A percentile compares a stretch with the other conserved stretches of the same genome.
These are phyloP conservation scores for Sisor rabdophorus DNA, from an alignment of 2,113 vertebrate genomes.

Conservation along the genomic window DNA sequence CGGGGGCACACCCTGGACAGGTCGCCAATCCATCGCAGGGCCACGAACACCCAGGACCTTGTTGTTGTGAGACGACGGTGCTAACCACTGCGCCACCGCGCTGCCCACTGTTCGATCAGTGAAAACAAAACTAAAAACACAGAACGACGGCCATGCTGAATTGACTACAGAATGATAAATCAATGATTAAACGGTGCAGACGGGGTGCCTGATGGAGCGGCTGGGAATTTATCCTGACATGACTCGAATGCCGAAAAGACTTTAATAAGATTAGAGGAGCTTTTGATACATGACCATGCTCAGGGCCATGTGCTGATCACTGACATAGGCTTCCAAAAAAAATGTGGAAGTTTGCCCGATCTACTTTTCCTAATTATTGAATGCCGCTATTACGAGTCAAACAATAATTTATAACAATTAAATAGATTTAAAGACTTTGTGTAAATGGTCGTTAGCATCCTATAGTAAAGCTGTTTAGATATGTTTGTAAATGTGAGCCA, in stretches of 20 bases:
- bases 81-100: no score
- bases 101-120: neutral
- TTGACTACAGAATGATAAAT: neutral
- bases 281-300: slow-evolving; percentile 14
- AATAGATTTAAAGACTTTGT: no score
- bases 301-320: slow-evolving; percentile 16
- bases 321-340: neutral
- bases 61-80: no score
- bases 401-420: no score
- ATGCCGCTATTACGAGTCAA: no score
- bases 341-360: no score
- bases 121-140: slow-evolving; percentile 1
- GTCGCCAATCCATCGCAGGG: no score
- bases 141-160: neutral
- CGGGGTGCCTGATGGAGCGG: neutral
- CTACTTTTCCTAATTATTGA: no score
- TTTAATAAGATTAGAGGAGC: slow-evolving; percentile 37
- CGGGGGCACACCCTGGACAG: no score
- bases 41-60: no score
- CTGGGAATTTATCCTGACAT: slow-evolving; percentile 26
- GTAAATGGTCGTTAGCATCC: neutral
- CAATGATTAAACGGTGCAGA: neutral
- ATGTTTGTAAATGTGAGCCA: neutral
- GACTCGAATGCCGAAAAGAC: slow-evolving; percentile 15
- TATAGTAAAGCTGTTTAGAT: slow-evolving; percentile 4